These are phyloP conservation scores for Tachysurus fulvidraco DNA, from an alignment of 2,113 vertebrate species.

Conservation along the genomic window DNA sequence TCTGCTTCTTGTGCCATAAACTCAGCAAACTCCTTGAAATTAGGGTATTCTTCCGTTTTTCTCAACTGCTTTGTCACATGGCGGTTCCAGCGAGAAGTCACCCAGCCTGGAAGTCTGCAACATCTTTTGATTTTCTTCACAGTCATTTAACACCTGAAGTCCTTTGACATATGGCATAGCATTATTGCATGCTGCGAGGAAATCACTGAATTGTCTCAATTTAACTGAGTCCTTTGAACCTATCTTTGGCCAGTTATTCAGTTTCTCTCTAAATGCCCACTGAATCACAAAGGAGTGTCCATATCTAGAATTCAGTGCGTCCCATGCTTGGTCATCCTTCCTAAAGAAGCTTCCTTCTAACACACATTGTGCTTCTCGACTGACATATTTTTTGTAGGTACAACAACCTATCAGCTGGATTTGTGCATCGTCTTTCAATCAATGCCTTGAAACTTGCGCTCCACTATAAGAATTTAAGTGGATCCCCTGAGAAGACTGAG, in stretches of 20 bases:
- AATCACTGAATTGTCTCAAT: conserved; percentile 12
- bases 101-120: too few species aligned
- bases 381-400: conserved; percentile 54
- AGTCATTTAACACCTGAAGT: too few species aligned
- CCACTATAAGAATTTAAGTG: conserved; percentile 56
- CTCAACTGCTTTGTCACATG: too few species aligned
- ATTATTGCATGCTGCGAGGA: too few species aligned
- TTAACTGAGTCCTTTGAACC: conserved; percentile 40
- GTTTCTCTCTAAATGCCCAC: conserved; percentile 45
- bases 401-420: conserved; percentile 49
- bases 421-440: conserved; percentile 48
- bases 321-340: conserved; percentile 48
- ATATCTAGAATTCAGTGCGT: conserved; percentile 25
- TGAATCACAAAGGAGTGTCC: conserved; percentile 49
- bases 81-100: too few species aligned
- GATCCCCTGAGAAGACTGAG: conserved; percentile 43
- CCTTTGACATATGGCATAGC: too few species aligned
- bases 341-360: conserved; percentile 53
- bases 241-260: conserved; percentile 43
- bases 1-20: too few species aligned
- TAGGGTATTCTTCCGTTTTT: too few species aligned
- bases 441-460: conserved; percentile 50
- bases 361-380: conserved; percentile 39
- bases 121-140: too few species aligned
- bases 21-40: too few species aligned